Evolutionary conservation across 2,113 vertebrate species (phyloP).

Genomic region (Urocitellus parryii): DNA sequence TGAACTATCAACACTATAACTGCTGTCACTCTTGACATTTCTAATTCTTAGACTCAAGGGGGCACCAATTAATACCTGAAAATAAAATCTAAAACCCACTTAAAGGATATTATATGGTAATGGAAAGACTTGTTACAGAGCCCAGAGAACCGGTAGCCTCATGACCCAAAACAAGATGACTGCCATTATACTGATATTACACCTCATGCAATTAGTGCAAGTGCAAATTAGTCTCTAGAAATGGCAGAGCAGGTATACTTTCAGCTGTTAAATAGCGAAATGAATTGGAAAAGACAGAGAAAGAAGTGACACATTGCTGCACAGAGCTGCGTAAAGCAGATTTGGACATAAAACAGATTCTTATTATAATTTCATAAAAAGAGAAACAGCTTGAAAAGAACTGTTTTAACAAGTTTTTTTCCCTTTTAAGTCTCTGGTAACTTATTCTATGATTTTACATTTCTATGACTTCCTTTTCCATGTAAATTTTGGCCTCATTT

Average conservation of each 20-base stretch:
- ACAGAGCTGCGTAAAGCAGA: conserved; percentile 54
- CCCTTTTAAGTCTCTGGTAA: conserved; percentile 20
- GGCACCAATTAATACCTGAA: conserved; percentile 69
- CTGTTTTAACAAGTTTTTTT: conserved; percentile 35
- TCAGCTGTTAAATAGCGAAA: conserved; percentile 67
- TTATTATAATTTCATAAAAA: conserved; percentile 67
- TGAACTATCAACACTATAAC: conserved; percentile 55
- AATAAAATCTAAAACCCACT: conserved; percentile 75
- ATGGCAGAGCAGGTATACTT: conserved; percentile 67
- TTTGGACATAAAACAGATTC: conserved; percentile 66
- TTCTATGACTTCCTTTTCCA: conserved; percentile 58
- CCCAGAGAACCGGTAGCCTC: conserved; percentile 60
- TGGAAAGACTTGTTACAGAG: conserved; percentile 63
- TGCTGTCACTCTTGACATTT: conserved; percentile 67
- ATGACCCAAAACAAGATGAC: conserved; percentile 72
- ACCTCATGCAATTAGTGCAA: conserved; percentile 75
- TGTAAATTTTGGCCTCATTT: conserved; percentile 65
- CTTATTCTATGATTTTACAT: conserved; percentile 38
- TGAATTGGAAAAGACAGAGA: conserved; percentile 67
- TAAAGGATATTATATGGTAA: conserved; percentile 69
- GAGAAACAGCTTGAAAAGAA: conserved; percentile 52
- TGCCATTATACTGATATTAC: conserved; percentile 73
- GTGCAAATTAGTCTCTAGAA: conserved; percentile 76
- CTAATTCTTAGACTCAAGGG: conserved; percentile 70
- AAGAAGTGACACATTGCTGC: conserved; percentile 53